Evolutionary conservation across 2,888 invertebrate genomes (phyloP).

Genomic region (Ptilodon capucinus): DNA sequence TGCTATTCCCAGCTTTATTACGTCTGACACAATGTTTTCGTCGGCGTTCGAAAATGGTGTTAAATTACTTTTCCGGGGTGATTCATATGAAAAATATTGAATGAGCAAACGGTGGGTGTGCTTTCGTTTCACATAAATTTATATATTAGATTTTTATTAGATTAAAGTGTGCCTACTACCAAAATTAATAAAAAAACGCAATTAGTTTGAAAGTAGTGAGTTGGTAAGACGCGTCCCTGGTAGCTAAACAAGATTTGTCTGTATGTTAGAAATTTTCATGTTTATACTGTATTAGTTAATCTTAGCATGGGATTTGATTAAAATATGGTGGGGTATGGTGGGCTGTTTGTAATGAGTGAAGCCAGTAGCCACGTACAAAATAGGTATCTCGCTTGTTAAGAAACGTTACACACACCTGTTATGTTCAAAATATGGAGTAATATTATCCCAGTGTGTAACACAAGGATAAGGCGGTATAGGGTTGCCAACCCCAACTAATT

Average conservation of each 20-base stretch:
- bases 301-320: no score
- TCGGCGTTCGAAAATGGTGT: conserved; percentile 55
- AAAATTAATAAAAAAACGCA: no score
- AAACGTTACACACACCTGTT: background rate
- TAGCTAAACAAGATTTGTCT: no score
- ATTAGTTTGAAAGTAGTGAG: no score
- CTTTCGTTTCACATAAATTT: background rate
- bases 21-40: conserved; percentile 53
- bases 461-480: background rate
- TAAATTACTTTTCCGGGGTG: conserved; percentile 58
- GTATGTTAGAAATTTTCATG: no score
- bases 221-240: no score
- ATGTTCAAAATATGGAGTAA: background rate
- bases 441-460: background rate
- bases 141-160: background rate
- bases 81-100: conserved; percentile 41
- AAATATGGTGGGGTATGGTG: no score
- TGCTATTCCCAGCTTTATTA: conserved; percentile 73
- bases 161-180: no score
- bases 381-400: background rate
- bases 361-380: background rate
- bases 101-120: conserved; percentile 10
- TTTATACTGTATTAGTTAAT: no score
- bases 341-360: background rate
- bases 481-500: background rate